phyloP scores from a whole-genome alignment of 1,140 invertebrate genomes.

The Drosophila rufa region DNA sequence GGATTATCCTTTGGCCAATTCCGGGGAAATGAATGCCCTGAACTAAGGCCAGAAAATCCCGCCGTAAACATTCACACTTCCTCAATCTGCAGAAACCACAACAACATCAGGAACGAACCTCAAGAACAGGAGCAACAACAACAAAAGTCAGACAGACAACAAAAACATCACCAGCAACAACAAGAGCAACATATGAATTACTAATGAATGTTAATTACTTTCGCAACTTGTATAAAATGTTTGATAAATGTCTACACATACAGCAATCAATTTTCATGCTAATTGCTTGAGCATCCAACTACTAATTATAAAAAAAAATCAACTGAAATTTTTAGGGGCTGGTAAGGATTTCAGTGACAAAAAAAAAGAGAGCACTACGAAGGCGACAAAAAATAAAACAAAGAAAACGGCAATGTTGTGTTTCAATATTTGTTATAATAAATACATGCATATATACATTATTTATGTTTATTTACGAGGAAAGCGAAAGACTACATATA shows the following conservation, averaged over 20 bases:
- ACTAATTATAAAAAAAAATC: slow-evolving; percentile 22
- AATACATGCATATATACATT: slow-evolving; percentile 16
- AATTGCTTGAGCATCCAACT: slow-evolving; percentile 31
- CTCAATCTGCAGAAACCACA: slow-evolving; percentile 26
- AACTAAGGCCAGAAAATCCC: slow-evolving; percentile 50
- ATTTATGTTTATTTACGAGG: slow-evolving; percentile 52
- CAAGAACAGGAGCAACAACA: slow-evolving; percentile 41
- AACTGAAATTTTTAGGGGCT: slow-evolving; percentile 84
- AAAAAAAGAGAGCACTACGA: slow-evolving; percentile 36
- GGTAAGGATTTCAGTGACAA: slow-evolving; percentile 76
- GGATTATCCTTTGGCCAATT: slow-evolving; percentile 73
- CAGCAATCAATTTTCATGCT: slow-evolving; percentile 47
- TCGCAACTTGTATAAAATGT: slow-evolving; percentile 61
- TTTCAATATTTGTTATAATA: slow-evolving; percentile 49
- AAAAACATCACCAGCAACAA: slow-evolving; percentile 23
- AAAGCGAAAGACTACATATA: slow-evolving; percentile 72
- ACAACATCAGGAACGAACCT: slow-evolving; percentile 21
- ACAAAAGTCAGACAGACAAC: slow-evolving; percentile 17
- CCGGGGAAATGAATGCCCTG: slow-evolving; percentile 67
- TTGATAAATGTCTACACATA: slow-evolving; percentile 70
- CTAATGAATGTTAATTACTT: slow-evolving; percentile 64
- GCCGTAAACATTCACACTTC: not conserved
- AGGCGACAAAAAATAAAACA: slow-evolving; percentile 50
- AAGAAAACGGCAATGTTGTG: slow-evolving; percentile 51
- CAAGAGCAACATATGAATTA: slow-evolving; percentile 40